Conservation (phyloP, 1,140 invertebrate species). For the Aradophagus sp. region DNA sequence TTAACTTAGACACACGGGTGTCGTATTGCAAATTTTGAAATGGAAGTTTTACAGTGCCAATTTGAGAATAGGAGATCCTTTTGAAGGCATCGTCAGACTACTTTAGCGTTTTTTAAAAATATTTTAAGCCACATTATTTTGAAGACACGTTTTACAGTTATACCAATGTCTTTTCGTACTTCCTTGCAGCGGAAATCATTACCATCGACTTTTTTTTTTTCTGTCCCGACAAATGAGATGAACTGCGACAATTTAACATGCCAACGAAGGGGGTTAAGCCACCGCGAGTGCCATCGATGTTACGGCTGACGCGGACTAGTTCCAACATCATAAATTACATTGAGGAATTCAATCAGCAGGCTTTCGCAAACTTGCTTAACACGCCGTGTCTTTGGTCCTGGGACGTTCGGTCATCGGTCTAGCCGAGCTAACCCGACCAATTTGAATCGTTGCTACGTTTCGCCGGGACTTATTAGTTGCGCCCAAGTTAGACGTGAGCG, state of each 20-base stretch:
- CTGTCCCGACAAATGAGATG: too few relatives aligned
- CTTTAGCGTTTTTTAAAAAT: too few relatives aligned
- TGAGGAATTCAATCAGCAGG: conserved; percentile 32
- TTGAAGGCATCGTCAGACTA: too few relatives aligned
- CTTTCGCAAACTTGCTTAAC: conserved; percentile 35
- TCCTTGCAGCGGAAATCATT: too few relatives aligned
- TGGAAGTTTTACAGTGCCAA: too few relatives aligned
- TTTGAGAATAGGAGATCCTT: too few relatives aligned
- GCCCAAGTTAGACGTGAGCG: too few relatives aligned
- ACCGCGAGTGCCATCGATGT: conserved; percentile 19
- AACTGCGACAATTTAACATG: conserved; percentile 26
- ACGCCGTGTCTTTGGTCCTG: conserved; percentile 16
- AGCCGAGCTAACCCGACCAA: neutral
- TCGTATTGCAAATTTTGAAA: too few relatives aligned
- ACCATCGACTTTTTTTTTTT: too few relatives aligned
- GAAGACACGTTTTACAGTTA: too few relatives aligned
- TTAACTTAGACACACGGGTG: conserved; percentile 1
- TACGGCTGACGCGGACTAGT: conserved; percentile 12
- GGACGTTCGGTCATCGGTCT: conserved; percentile 10
- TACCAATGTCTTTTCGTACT: too few relatives aligned
- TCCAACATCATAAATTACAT: conserved; percentile 37
- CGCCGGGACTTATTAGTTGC: conserved; percentile 24
- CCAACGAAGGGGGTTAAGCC: conserved; percentile 12
- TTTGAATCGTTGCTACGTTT: conserved; percentile 24
- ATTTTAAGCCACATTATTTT: too few relatives aligned